A percentile compares a stretch with the other conserved stretches of the same genome.
phyloP scores from a whole-genome alignment of 2,888 invertebrate genomes.

The Lottia gigantea region DNA sequence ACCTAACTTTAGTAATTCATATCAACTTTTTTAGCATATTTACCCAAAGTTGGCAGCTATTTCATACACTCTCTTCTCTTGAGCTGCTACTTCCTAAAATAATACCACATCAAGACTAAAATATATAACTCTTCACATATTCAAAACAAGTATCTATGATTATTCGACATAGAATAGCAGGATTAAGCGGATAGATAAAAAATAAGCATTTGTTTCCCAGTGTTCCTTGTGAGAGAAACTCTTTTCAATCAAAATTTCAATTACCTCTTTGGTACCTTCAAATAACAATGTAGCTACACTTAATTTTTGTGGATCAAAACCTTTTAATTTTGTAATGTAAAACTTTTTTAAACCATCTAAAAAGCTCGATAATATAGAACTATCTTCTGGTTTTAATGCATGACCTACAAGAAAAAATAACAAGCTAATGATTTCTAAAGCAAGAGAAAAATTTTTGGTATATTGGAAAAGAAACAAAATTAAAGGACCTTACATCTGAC shows the following conservation, averaged over 20 bases:
- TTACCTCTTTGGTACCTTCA: slow-evolving; percentile 76
- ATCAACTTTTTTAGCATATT: too few relatives aligned
- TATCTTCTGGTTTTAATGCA: slow-evolving; percentile 69
- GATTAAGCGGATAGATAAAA: too few relatives aligned
- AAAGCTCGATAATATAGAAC: slow-evolving; percentile 75
- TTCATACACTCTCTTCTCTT: slow-evolving; percentile 82
- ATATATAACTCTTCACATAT: too few relatives aligned
- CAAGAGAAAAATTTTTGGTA: background rate
- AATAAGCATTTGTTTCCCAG: too few relatives aligned
- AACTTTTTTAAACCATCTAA: slow-evolving; percentile 85
- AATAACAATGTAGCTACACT: slow-evolving; percentile 94
- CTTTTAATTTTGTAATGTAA: slow-evolving; percentile 88
- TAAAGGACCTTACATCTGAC: background rate
- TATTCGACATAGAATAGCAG: too few relatives aligned
- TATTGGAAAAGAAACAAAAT: background rate
- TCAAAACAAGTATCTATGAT: too few relatives aligned
- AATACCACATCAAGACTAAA: background rate
- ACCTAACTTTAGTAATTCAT: too few relatives aligned
- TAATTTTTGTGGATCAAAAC: slow-evolving; percentile 82
- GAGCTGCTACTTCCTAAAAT: slow-evolving; percentile 76
- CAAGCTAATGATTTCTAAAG: background rate
- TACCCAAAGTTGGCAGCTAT: slow-evolving; percentile 80
- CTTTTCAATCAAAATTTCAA: background rate
- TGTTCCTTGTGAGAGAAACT: too few relatives aligned
- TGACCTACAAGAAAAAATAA: slow-evolving; percentile 60